These are phyloP conservation scores for Apaloderma vittatum DNA, from an alignment of 2,113 vertebrate genomes.

Conservation along the genomic window DNA sequence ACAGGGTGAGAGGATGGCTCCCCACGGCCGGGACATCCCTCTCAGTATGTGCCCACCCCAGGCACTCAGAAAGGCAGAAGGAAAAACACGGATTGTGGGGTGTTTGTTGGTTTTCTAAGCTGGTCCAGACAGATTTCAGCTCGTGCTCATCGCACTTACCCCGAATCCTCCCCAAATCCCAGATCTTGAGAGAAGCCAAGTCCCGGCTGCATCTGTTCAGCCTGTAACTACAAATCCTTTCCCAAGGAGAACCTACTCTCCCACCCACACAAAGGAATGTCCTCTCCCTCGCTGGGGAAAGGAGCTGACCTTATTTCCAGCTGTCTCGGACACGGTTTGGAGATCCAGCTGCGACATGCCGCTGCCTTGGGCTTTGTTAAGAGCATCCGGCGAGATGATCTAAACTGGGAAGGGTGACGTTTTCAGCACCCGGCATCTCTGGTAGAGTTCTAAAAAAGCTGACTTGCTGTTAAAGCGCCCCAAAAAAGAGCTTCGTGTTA, in stretches of 20 bases:
- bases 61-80: neutral
- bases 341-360: neutral
- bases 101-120: neutral
- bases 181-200: neutral
- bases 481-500: neutral
- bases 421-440: neutral
- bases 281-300: neutral
- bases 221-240: neutral
- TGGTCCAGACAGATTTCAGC: neutral
- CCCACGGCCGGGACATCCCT: neutral
- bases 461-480: neutral
- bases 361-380: neutral
- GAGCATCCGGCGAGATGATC: neutral
- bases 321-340: neutral
- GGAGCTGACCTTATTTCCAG: slow-evolving; percentile 6
- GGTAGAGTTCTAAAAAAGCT: neutral
- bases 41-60: accelerated
- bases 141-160: neutral
- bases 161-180: neutral
- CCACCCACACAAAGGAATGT: neutral
- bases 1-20: neutral
- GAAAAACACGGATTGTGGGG: neutral
- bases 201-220: neutral
- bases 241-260: neutral
- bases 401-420: neutral